Evolutionary conservation across 2,888 invertebrate species (phyloP).

Genomic region (Epirrhoe alternata): DNA sequence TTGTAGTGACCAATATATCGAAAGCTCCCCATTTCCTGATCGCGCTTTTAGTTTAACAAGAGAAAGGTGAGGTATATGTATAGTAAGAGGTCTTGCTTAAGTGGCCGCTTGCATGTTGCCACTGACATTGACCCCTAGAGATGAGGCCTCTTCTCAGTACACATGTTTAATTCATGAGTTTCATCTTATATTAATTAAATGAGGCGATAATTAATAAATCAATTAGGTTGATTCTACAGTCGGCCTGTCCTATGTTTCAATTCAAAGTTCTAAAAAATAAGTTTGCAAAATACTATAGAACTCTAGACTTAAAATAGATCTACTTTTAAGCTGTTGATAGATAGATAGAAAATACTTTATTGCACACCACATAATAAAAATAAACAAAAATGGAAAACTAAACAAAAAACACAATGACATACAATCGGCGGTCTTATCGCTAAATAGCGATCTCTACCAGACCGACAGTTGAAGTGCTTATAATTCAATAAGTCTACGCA

Average conservation of each 20-base stretch:
- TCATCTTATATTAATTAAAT: conserved; percentile 72
- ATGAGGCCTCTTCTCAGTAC: conserved; percentile 68
- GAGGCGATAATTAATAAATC: conserved; percentile 48
- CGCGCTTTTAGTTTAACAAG: conserved; percentile 47
- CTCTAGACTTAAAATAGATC: too few relatives aligned
- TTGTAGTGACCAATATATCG: conserved; percentile 53
- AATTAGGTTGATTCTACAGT: not conserved
- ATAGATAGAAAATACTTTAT: too few relatives aligned
- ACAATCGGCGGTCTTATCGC: too few relatives aligned
- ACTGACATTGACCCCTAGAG: conserved; percentile 78
- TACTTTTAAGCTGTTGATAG: too few relatives aligned
- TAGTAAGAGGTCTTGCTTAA: conserved; percentile 52
- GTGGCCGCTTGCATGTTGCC: conserved; percentile 54
- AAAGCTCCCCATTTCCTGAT: conserved; percentile 54
- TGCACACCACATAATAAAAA: too few relatives aligned
- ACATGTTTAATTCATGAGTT: conserved; percentile 64
- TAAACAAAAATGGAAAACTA: too few relatives aligned
- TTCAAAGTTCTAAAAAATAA: not conserved
- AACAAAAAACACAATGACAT: too few relatives aligned
- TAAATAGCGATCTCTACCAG: too few relatives aligned
- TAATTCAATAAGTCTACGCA: too few relatives aligned
- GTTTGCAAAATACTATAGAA: not conserved
- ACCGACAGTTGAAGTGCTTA: too few relatives aligned
- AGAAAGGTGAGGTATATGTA: conserved; percentile 56
- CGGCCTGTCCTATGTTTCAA: not conserved